Evolutionary conservation across 2,113 vertebrate species (phyloP).

Genomic region (Oreochromis tanganicae): DNA sequence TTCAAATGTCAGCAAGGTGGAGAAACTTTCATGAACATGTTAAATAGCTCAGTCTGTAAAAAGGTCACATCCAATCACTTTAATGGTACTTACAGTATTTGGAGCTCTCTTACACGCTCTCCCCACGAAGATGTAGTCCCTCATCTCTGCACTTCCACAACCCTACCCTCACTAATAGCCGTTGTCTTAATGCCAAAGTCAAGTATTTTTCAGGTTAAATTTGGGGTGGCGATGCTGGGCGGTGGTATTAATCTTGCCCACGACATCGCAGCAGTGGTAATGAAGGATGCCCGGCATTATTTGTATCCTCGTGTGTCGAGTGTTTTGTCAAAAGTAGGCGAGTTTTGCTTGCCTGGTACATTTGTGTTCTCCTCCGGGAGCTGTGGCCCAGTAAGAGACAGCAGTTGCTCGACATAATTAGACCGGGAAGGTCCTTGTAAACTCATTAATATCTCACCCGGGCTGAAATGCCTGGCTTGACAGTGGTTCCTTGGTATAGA

Average conservation of each 20-base stretch:
- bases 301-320: constrained; percentile 68
- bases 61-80: constrained; percentile 51
- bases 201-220: constrained; percentile 67
- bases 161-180: constrained; percentile 25
- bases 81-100: constrained; percentile 20
- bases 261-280: constrained; percentile 36
- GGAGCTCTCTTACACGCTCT: not conserved
- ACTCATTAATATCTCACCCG: constrained; percentile 76
- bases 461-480: constrained; percentile 51
- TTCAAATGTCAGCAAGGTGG: constrained; percentile 47
- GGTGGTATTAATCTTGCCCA: constrained; percentile 44
- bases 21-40: constrained; percentile 33
- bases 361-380: constrained; percentile 71
- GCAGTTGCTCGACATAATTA: constrained; percentile 79
- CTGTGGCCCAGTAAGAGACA: constrained; percentile 77
- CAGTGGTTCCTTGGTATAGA: constrained; percentile 22
- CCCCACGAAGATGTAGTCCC: not conserved
- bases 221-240: constrained; percentile 47
- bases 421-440: constrained; percentile 76
- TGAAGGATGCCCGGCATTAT: constrained; percentile 63
- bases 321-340: constrained; percentile 78
- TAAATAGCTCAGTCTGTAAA: constrained; percentile 20
- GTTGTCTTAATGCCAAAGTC: constrained; percentile 48
- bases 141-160: not conserved
- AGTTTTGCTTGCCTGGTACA: constrained; percentile 75